A percentile compares a stretch with the other conserved stretches of the same genome.
These are phyloP conservation scores for Heterodera filipjevi DNA, from an alignment of 2,888 invertebrate genomes.

Conservation along the genomic window DNA sequence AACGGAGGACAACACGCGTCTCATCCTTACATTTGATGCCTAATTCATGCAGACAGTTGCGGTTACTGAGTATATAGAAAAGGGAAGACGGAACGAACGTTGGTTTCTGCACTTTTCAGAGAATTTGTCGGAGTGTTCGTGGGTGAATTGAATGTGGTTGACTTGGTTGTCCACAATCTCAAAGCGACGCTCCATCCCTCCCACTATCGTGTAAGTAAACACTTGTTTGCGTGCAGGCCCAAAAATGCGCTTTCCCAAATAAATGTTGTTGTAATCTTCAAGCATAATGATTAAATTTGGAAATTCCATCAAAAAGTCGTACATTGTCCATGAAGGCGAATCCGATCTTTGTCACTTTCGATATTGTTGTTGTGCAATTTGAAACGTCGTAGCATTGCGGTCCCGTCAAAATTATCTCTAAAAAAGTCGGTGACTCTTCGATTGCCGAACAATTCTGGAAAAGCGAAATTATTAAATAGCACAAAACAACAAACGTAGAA, in stretches of 20 bases:
- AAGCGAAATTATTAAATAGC: too few relatives aligned
- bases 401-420: slow-evolving; percentile 45
- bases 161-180: slow-evolving; percentile 64
- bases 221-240: slow-evolving; percentile 61
- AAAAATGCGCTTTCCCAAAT: slow-evolving; percentile 63
- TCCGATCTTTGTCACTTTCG: slow-evolving; percentile 53
- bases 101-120: slow-evolving; percentile 52
- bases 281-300: background rate
- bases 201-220: slow-evolving; percentile 57
- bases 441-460: slow-evolving; percentile 31
- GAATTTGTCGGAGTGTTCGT: slow-evolving; percentile 53
- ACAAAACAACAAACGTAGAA: too few relatives aligned
- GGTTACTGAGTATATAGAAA: background rate
- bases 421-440: slow-evolving; percentile 38
- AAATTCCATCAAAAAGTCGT: too few relatives aligned
- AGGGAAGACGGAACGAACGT: slow-evolving; percentile 37
- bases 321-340: slow-evolving; percentile 59
- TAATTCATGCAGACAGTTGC: background rate
- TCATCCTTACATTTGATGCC: slow-evolving; percentile 60
- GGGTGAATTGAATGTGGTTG: slow-evolving; percentile 60
- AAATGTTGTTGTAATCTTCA: slow-evolving; percentile 61
- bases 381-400: slow-evolving; percentile 48
- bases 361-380: slow-evolving; percentile 50
- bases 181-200: slow-evolving; percentile 63
- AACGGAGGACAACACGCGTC: slow-evolving; percentile 53